Conservation (phyloP, 2,113 vertebrate species). For the Oxyura jamaicensis region DNA sequence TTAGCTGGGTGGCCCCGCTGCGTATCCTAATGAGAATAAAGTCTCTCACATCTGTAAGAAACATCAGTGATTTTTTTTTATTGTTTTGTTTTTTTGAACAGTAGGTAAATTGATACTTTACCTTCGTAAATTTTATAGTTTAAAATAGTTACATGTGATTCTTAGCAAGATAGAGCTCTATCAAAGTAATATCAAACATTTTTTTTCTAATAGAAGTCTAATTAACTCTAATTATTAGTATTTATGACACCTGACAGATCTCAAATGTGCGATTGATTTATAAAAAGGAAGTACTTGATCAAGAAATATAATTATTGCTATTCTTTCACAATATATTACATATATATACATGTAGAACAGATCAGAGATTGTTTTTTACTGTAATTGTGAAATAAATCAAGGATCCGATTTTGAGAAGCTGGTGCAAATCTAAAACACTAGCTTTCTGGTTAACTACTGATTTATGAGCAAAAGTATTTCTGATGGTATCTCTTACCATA, state of each 20-base stretch:
- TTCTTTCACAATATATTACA: background rate
- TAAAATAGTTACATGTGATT: background rate
- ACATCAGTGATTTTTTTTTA: background rate
- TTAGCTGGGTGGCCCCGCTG: background rate
- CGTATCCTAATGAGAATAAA: background rate
- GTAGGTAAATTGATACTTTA: background rate
- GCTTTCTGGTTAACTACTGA: background rate
- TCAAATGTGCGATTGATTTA: background rate
- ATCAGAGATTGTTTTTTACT: background rate
- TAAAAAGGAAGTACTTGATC: background rate
- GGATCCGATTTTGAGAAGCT: background rate
- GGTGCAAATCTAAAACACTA: background rate
- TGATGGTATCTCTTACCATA: background rate
- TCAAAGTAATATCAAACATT: background rate
- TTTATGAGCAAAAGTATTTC: background rate
- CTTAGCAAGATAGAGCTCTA: background rate
- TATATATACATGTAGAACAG: background rate
- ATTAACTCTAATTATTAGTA: background rate
- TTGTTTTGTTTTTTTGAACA: background rate
- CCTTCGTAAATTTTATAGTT: background rate
- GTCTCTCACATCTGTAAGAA: background rate
- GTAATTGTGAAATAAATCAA: background rate
- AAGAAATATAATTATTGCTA: background rate
- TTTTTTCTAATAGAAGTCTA: conserved; percentile 10
- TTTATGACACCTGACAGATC: background rate